Evolutionary conservation across 2,113 vertebrate species (phyloP), one percentile per base, ranked within the genome.

Genomic region (Ailurus styani): DNA sequence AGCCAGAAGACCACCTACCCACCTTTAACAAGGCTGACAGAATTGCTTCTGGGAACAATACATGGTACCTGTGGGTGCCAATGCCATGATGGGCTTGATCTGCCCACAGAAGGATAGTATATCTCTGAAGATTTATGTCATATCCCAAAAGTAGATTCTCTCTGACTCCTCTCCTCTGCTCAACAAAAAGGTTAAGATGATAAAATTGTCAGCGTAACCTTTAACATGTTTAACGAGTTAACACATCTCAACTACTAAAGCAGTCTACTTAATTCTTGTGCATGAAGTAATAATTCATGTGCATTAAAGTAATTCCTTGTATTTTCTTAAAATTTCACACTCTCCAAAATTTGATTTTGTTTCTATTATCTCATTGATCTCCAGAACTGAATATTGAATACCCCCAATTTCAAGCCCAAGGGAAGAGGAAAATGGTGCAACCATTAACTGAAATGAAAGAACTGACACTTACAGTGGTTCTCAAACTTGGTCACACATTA

Each of bases 201-300:
- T 64, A 82, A 47, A 82, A 95, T 84, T 93, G 54, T 83, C n/a
- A 72, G 60, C 93, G 47, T 95, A 95, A 91, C 23, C 60, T 96
- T 96, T 87, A 87, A 57, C 54, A 68, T 70, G n/a, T 96, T 90
- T 93, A 83, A 83, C 91, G 82, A 87, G n/a, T 90, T 90, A 95
- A 87, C 81, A 97, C 68, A 93, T 90, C 54, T 97, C 60, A 93
- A 81, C 40, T 66, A 84, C 90, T 93, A 93, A 93, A 95, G 68
- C 37, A 88, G 87, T 95, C 47, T 50, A 50, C 52, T 93, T 95
- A 55, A 96, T 88, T 96, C 52, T 64, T 85, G 55, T 89, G n/a
- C 62, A 91, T 97, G 64, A 73, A 75, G 40, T 72, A 72, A 72
- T 72, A 72, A 72, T 72, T 72, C 68, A 72, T 40, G 86, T 57